Base-by-base conservation (phyloP, 2,888 invertebrate species). In the Rhingia campestris region DNA sequence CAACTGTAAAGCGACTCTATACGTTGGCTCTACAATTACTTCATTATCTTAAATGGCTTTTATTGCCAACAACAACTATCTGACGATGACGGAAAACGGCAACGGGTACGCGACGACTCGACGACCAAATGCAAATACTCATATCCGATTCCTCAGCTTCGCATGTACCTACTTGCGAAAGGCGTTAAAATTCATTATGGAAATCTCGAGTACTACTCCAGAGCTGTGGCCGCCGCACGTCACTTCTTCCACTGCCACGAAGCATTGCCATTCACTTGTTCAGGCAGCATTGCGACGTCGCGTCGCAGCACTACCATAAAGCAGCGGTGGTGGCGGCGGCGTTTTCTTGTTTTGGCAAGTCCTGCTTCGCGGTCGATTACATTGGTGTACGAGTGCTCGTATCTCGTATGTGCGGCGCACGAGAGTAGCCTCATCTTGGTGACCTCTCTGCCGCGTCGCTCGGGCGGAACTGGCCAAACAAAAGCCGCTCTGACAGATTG, bases 171-270 rank as follows among this genome's bases (percentile, higher is more conserved):
- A 79, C 73, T 79, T 82, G 84, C 84, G 84, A 84, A 84, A 84
- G 84, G 84, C 84, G 84, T 84, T 84, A 80, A 84, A 84, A 84
- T 84, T 84, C 84, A 84, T 84, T 80, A 84, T 80, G 80, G 84
- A 75, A 69, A 75, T 80, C 74, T 84, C 66, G 80, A 70, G 70
- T 84, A 77, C 59, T 67, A 58, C 74, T 59, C 79, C 47, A 14
- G 32, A 32, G 45, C 54, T 33, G 37, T 53, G 53, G 58, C 53
- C 51, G 12, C 47, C 70, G 10, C 54, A 54, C 79, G 73, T 73
- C 72, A 72, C 66, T 45, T 9, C 45, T 35, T 37, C 69, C 51
- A n/a, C 22, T 30, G 10, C 39, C 51, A 51, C 22, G 12, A 66
- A 66, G 63, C 72, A 6, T 41, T 58, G 72, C 77, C 82, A 79